phyloP scores from a whole-genome alignment of 2,888 invertebrate genomes.

The Nipponacmea schrenckii region DNA sequence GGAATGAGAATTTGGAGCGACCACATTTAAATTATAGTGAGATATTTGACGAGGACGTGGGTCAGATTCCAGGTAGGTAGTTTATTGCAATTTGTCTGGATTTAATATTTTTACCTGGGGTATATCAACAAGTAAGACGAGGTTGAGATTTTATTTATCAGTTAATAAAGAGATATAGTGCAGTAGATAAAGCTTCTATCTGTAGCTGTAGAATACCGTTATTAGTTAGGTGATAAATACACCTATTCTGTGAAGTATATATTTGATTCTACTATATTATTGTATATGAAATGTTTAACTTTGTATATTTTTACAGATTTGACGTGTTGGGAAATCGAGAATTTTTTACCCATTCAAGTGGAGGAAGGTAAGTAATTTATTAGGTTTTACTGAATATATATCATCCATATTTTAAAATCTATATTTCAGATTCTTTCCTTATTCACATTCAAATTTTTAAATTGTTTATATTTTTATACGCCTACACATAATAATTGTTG shows the following conservation, averaged over 20 bases:
- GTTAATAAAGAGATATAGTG: no score
- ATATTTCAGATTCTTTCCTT: no score
- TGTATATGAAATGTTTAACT: background rate
- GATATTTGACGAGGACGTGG: conserved; percentile 92
- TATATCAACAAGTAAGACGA: no score
- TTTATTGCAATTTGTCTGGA: background rate
- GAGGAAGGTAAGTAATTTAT: conserved; percentile 66
- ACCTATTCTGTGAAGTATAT: no score
- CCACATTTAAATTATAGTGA: conserved; percentile 96
- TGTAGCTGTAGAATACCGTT: no score
- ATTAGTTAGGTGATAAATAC: no score
- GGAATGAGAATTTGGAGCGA: conserved; percentile 95
- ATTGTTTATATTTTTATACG: no score
- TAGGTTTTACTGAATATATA: background rate
- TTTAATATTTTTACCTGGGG: no score
- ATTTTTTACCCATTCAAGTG: conserved; percentile 95
- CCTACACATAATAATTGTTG: no score
- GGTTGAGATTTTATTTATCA: no score
- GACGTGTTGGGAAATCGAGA: conserved; percentile 99
- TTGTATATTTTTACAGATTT: conserved; percentile 71
- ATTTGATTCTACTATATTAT: background rate
- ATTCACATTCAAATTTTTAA: no score
- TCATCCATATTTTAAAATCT: background rate
- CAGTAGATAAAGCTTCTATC: no score
- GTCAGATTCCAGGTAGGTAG: conserved; percentile 80